A percentile compares a stretch with the other conserved stretches of the same genome.
phyloP scores from a whole-genome alignment of 2,113 vertebrate genomes.

The Gadus chalcogrammus region DNA sequence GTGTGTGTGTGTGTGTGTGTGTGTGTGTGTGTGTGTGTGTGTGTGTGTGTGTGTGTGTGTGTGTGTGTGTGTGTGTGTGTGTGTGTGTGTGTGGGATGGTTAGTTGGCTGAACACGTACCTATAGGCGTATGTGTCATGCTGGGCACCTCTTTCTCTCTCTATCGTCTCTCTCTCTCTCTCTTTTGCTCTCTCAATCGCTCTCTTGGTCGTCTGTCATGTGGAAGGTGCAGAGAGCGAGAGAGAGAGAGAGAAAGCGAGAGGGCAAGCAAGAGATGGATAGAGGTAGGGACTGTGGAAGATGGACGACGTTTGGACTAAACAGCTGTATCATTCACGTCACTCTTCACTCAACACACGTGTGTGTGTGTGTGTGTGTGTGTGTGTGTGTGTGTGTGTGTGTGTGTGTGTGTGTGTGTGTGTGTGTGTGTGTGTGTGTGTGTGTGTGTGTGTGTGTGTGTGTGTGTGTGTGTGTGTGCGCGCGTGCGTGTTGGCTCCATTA shows the following conservation, averaged over 20 bases:
- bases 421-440: constrained; percentile 37
- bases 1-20: constrained; percentile 8
- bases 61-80: background rate
- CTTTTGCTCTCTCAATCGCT: no score
- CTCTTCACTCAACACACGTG: background rate
- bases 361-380: background rate
- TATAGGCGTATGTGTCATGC: no score
- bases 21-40: background rate
- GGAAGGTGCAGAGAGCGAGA: no score
- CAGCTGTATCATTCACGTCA: no score
- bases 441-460: constrained; percentile 37
- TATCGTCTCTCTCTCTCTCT: no score
- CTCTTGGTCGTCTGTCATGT: no score
- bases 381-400: constrained; percentile 11
- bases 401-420: constrained; percentile 37
- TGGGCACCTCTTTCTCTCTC: no score
- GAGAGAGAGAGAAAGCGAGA: no score
- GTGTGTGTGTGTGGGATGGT: background rate
- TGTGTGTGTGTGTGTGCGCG: no score
- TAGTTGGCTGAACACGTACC: no score
- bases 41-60: constrained; percentile 10
- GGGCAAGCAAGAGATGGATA: background rate
- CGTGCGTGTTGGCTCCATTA: constrained; percentile 36
- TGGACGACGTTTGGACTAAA: background rate
- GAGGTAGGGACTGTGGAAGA: background rate